A percentile compares a stretch with the other conserved stretches of the same genome.
Conservation (phyloP, 2,888 invertebrate genomes). For the Drosophila siamana region DNA sequence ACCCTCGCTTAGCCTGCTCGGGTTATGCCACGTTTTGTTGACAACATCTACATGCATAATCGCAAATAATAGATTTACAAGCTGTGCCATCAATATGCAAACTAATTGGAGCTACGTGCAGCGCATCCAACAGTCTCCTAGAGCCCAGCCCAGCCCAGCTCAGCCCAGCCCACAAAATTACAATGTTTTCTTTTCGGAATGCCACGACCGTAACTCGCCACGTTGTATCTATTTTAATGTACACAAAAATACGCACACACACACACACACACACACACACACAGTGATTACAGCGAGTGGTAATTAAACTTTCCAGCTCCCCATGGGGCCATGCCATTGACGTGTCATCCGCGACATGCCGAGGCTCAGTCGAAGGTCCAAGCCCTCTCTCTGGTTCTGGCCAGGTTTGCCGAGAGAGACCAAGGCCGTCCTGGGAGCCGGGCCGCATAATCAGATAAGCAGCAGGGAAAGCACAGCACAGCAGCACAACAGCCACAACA, state of each 20-base stretch:
- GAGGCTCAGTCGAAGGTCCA: not conserved
- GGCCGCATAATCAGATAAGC: constrained; percentile 75
- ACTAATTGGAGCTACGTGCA: not conserved
- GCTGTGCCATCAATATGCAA: constrained; percentile 3
- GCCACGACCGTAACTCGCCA: constrained; percentile 37
- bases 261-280: constrained; percentile 43
- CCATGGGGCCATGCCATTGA: constrained; percentile 61
- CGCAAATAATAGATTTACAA: not conserved
- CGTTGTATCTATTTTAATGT: constrained; percentile 49
- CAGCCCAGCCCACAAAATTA: not conserved
- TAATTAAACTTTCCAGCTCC: constrained; percentile 84
- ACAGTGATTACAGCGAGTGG: constrained; percentile 69
- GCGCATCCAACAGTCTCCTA: constrained; percentile 22
- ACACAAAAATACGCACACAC: constrained; percentile 27
- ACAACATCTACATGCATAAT: not conserved
- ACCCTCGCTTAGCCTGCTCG: too few relatives aligned
- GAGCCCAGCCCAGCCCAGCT: not conserved
- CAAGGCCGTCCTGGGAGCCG: constrained; percentile 45
- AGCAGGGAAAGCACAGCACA: constrained; percentile 41
- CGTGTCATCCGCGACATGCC: constrained; percentile 59
- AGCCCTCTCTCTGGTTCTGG: not conserved
- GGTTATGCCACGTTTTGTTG: not conserved
- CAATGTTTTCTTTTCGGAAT: constrained; percentile 34
- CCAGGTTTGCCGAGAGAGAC: constrained; percentile 10
- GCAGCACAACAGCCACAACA: constrained; percentile 29